Conservation (phyloP, 1,140 invertebrate species). For the Pristionchus pacificus region DNA sequence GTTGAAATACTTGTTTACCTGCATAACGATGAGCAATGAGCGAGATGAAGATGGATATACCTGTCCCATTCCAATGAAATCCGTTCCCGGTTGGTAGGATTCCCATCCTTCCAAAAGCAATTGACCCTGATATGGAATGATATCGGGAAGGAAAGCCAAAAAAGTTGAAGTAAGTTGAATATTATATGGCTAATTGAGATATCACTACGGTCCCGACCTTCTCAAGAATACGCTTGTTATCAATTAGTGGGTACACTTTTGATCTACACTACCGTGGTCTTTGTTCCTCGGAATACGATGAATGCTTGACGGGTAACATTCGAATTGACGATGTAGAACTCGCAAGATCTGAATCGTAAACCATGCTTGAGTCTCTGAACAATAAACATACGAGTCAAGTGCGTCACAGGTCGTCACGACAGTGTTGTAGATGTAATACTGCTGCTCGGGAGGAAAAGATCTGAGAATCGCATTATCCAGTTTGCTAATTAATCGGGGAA, state of each 20-base stretch:
- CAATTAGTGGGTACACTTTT: background rate
- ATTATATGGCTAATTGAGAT: conserved; percentile 13
- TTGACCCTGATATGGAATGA: too few species aligned
- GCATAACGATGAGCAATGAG: background rate
- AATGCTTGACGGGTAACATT: conserved; percentile 26
- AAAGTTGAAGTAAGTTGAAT: too few species aligned
- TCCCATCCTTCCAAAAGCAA: conserved; percentile 35
- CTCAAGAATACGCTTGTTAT: background rate
- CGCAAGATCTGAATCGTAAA: background rate
- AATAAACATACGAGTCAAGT: conserved; percentile 27
- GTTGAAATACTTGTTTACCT: conserved; percentile 36
- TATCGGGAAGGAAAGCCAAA: too few species aligned
- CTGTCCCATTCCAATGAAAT: conserved; percentile 36
- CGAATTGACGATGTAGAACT: conserved; percentile 5
- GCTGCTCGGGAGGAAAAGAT: too few species aligned
- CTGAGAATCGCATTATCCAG: too few species aligned
- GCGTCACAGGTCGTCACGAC: conserved; percentile 26
- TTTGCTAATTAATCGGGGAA: too few species aligned
- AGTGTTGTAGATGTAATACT: conserved; percentile 18
- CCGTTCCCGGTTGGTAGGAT: conserved; percentile 22
- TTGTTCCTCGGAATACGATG: conserved; percentile 38
- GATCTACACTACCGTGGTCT: conserved; percentile 15
- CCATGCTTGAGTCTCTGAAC: conserved; percentile 8
- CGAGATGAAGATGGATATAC: background rate
- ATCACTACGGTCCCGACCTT: background rate